Conservation (phyloP, 2,888 invertebrate species). For the Opisthograptis luteolata region DNA sequence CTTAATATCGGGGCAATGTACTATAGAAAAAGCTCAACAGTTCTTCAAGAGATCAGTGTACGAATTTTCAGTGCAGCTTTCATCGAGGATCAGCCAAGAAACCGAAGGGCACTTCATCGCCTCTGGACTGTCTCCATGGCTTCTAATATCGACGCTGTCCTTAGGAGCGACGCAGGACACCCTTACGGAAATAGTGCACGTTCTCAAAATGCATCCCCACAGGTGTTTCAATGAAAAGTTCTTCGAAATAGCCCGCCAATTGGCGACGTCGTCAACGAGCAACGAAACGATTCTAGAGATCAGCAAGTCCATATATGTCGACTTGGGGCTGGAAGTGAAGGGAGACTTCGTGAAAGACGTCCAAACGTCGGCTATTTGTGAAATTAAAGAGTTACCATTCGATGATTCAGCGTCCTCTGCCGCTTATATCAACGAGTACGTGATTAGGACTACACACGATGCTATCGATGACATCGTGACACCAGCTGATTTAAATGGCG, state of each 20-base stretch:
- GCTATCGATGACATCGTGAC: conserved; percentile 63
- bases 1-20: conserved; percentile 50
- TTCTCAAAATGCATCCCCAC: conserved; percentile 54
- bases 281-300: conserved; percentile 53
- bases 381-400: conserved; percentile 53
- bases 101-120: conserved; percentile 68
- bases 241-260: conserved; percentile 51
- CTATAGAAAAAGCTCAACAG: conserved; percentile 38
- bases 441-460: conserved; percentile 58
- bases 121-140: conserved; percentile 68
- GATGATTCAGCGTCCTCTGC: conserved; percentile 49
- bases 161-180: conserved; percentile 62
- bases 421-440: conserved; percentile 58
- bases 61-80: conserved; percentile 55
- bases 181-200: conserved; percentile 52
- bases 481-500: conserved; percentile 55
- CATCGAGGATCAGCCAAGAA: conserved; percentile 53
- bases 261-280: conserved; percentile 39
- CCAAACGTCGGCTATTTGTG: conserved; percentile 45
- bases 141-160: conserved; percentile 58
- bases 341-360: conserved; percentile 47
- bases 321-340: conserved; percentile 48
- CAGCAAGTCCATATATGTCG: conserved; percentile 60
- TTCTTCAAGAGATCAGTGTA: conserved; percentile 53
- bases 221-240: conserved; percentile 65